Conservation (phyloP, 2,888 invertebrate species). For the Melikaiella ostensackeni region DNA sequence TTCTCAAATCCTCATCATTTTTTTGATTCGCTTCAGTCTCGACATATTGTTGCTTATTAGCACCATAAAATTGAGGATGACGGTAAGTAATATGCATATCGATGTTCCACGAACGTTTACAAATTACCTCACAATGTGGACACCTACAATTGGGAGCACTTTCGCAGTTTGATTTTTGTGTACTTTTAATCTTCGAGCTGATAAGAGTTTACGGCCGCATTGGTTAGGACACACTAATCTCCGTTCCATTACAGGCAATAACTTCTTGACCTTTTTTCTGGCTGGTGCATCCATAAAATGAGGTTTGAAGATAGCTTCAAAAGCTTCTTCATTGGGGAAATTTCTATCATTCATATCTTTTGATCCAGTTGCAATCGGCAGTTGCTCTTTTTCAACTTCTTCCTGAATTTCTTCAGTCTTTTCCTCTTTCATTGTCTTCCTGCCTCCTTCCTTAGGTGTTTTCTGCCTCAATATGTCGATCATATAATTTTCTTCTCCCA, state of each 20-base stretch:
- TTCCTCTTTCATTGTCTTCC: not conserved
- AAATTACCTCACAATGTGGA: not conserved
- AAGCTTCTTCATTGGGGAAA: not conserved
- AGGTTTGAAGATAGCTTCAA: not conserved
- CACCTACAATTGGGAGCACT: not conserved
- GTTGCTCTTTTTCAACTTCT: not conserved
- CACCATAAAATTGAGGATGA: not conserved
- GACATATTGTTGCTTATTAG: not conserved
- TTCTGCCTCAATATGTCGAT: not conserved
- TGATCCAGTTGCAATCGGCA: not conserved
- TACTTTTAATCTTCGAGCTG: not conserved
- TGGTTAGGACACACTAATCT: slow-evolving; percentile 5
- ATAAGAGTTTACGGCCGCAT: not conserved
- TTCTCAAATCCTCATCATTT: not conserved
- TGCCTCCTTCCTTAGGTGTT: not conserved
- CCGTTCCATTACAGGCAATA: not conserved
- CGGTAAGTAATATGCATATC: not conserved
- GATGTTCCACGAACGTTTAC: slow-evolving; percentile 12
- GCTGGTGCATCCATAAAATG: not conserved
- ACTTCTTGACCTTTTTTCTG: not conserved
- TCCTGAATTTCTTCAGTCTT: not conserved
- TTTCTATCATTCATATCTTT: not conserved
- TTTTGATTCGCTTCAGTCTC: not conserved
- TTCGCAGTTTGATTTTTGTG: not conserved
- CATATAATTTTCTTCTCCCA: slow-evolving; percentile 11